A percentile compares a stretch with the other conserved stretches of the same genome.
phyloP scores from a whole-genome alignment of 1,140 invertebrate genomes.

The Leptinotarsa lineolata region DNA sequence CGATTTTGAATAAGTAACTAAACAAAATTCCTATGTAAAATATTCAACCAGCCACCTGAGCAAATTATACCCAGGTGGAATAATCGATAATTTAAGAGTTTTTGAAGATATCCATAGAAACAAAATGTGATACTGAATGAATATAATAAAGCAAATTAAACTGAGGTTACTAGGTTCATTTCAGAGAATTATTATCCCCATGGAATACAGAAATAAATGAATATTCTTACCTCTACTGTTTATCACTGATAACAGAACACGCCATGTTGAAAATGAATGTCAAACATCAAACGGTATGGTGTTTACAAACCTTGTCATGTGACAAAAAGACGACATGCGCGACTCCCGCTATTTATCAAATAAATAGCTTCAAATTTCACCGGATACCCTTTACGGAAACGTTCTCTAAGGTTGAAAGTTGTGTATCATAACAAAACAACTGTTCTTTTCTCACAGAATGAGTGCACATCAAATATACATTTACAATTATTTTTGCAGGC shows the following conservation, averaged over 20 bases:
- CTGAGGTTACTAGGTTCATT: not conserved
- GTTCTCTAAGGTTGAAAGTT: not conserved
- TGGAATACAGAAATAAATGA: conserved; percentile 12
- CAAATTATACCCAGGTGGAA: conserved; percentile 21
- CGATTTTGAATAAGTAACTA: conserved; percentile 10
- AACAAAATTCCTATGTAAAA: conserved; percentile 7
- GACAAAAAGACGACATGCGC: conserved; percentile 29
- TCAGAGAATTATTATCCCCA: not conserved
- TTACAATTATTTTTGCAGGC: not conserved
- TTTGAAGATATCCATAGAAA: not conserved
- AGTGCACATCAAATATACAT: not conserved
- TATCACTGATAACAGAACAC: conserved; percentile 32
- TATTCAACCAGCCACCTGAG: conserved; percentile 21
- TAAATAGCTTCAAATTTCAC: not conserved
- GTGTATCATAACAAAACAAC: not conserved
- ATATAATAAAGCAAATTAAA: not conserved
- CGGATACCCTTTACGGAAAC: not conserved
- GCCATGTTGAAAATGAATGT: conserved; percentile 30
- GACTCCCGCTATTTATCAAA: not conserved
- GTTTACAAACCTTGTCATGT: conserved; percentile 33
- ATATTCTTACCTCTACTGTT: conserved; percentile 31
- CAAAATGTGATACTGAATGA: not conserved
- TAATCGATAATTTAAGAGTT: conserved; percentile 16
- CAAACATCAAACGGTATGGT: conserved; percentile 26
- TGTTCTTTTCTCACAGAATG: not conserved